phyloP scores from a whole-genome alignment of 1,140 invertebrate genomes.

The Nomia melanderi region DNA sequence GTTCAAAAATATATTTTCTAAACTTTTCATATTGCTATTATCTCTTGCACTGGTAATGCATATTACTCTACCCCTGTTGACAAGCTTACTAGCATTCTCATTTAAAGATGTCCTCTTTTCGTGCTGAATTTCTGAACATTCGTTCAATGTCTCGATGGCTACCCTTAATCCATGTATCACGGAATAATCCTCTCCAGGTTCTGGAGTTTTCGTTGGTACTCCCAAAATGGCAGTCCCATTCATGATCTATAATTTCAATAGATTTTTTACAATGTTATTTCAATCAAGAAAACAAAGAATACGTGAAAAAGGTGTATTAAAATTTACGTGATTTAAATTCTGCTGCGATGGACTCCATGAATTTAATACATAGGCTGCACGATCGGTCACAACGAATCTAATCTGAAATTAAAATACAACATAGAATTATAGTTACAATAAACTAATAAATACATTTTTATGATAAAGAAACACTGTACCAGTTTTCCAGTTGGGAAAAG shows the following conservation, averaged over 20 bases:
- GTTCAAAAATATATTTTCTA: constrained; percentile 92
- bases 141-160: constrained; percentile 92
- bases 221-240: constrained; percentile 88
- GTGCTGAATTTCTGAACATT: constrained; percentile 89
- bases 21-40: constrained; percentile 89
- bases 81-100: constrained; percentile 82
- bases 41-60: constrained; percentile 93
- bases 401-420: constrained; percentile 83
- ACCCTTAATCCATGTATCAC: constrained; percentile 92
- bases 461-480: constrained; percentile 78
- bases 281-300: not conserved
- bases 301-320: constrained; percentile 5
- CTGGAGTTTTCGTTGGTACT: constrained; percentile 82
- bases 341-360: constrained; percentile 90
- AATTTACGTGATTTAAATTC: constrained; percentile 89
- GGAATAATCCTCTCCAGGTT: constrained; percentile 83
- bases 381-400: constrained; percentile 91
- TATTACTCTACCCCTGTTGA: constrained; percentile 91
- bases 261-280: not conserved
- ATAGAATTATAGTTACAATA: no score
- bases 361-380: constrained; percentile 89
- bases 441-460: constrained; percentile 8
- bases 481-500: constrained; percentile 94
- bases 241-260: constrained; percentile 82
- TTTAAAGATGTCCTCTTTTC: constrained; percentile 82